Conservation (phyloP, 1,140 invertebrate genomes). For the Plutomurus gul region DNA sequence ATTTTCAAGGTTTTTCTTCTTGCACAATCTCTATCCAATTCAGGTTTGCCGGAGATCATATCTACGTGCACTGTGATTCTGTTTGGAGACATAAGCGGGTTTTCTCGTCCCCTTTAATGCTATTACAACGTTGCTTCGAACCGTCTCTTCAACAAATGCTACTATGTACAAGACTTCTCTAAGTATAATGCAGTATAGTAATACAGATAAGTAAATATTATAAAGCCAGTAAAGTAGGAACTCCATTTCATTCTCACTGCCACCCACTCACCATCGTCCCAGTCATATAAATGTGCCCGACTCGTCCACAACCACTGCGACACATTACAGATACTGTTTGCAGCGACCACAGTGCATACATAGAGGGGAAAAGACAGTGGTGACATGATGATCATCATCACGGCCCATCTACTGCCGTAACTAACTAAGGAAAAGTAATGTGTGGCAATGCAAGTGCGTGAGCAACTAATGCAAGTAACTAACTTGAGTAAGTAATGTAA, state of each 20-base stretch:
- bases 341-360: too few species aligned
- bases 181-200: background rate
- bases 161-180: too few species aligned
- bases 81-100: too few species aligned
- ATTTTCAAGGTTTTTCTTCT: too few species aligned
- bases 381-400: constrained; percentile 24
- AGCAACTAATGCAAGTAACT: constrained; percentile 18
- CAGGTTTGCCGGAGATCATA: too few species aligned
- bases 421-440: constrained; percentile 20
- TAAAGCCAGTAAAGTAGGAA: background rate
- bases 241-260: constrained; percentile 9
- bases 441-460: constrained; percentile 1
- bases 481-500: constrained; percentile 27
- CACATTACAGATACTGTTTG: too few species aligned
- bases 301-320: background rate
- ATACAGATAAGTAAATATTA: background rate
- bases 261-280: constrained; percentile 1
- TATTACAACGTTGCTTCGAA: too few species aligned
- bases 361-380: background rate
- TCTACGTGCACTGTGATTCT: too few species aligned
- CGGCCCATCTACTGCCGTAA: constrained; percentile 10
- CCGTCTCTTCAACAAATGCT: too few species aligned
- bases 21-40: too few species aligned
- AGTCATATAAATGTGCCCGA: too few species aligned
- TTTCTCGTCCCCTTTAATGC: too few species aligned